Percentiles rank a stretch among this genome's conserved stretches.
phyloP scores from a whole-genome alignment of 2,797 vertebrate species.

The Nannoperca australis region DNA sequence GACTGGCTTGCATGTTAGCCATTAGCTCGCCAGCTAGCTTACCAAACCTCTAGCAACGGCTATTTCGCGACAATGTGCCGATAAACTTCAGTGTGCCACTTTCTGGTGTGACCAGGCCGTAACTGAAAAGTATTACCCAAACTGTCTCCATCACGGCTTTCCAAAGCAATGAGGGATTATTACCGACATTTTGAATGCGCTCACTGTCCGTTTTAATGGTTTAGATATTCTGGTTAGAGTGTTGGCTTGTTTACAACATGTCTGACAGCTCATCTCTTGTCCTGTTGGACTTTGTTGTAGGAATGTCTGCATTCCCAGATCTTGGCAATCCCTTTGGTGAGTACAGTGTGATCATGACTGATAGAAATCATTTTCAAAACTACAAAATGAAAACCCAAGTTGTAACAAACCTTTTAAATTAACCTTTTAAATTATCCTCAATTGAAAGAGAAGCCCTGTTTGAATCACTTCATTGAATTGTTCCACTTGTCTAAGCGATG shows the following conservation, averaged over 20 bases:
- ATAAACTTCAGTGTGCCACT: neutral
- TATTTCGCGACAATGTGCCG: neutral
- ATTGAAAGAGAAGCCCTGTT: slow-evolving; percentile 28
- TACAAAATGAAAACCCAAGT: neutral
- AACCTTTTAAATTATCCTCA: slow-evolving; percentile 11
- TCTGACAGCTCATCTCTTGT: neutral
- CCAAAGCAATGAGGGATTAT: neutral
- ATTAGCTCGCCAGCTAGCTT: neutral
- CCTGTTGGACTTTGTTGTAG: neutral
- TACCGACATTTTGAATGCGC: neutral
- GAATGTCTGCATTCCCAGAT: neutral
- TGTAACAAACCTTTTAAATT: neutral
- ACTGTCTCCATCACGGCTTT: neutral
- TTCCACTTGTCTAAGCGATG: slow-evolving; percentile 28
- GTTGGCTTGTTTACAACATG: neutral
- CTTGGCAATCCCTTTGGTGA: slow-evolving; percentile 1
- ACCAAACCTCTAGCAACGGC: neutral
- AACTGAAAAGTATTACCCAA: neutral
- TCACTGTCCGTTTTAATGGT: neutral
- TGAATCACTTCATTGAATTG: slow-evolving; percentile 21
- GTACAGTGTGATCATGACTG: accelerated
- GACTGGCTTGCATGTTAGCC: neutral
- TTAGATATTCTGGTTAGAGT: neutral
- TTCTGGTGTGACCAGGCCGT: neutral
- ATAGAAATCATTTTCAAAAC: neutral